Evolutionary conservation across 1,140 invertebrate genomes (phyloP), one percentile per base, ranked within the genome.

Genomic region (Trigoniulus corallinus): DNA sequence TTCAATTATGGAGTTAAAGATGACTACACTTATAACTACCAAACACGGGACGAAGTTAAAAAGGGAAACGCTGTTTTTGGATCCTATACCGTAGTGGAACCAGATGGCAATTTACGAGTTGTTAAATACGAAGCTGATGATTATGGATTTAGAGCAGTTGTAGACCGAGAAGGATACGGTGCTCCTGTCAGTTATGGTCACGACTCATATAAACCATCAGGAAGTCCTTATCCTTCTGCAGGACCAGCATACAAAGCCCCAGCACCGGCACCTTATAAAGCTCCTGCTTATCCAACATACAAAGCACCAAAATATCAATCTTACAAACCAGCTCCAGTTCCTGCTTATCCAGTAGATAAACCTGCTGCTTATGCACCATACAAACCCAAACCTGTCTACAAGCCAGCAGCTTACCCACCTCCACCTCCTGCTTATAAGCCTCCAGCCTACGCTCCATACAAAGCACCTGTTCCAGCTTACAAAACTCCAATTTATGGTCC

Each of bases 141-240:
- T 13, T 45, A 56, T 23, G 58, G 58, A 20, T 59, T 59, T 48
- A 55, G 58, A n/a, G 61, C 60, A 3, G 45, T 45, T 23, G 60
- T 62, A 1, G 26, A 47, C 26, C 13, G 20, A 15, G 34, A 54
- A 21, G 4, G n/a, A 39, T 26, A 37, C 4, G 22, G 24, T 12
- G 23, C 44, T 20, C 42, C 34, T n/a, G 47, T 34, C 29, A 34
- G 29, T 15, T 34, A 34, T 34, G 29, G 29, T 34, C 29, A 34
- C 15, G 7, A 34, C 7, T 34, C 29, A 7, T n/a, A n/a, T n/a
- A n/a, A n/a, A n/a, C n/a, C n/a, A n/a, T n/a, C n/a, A n/a, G n/a
- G n/a, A n/a, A n/a, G n/a, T n/a, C 15, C 29, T 34, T 34, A 34
- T 15, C 7, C 4, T 7, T 7, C 42, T 44, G 4, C 42, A 44